Base-by-base conservation (phyloP, 2,113 vertebrate genomes). In the Tauraco erythrolophus region DNA sequence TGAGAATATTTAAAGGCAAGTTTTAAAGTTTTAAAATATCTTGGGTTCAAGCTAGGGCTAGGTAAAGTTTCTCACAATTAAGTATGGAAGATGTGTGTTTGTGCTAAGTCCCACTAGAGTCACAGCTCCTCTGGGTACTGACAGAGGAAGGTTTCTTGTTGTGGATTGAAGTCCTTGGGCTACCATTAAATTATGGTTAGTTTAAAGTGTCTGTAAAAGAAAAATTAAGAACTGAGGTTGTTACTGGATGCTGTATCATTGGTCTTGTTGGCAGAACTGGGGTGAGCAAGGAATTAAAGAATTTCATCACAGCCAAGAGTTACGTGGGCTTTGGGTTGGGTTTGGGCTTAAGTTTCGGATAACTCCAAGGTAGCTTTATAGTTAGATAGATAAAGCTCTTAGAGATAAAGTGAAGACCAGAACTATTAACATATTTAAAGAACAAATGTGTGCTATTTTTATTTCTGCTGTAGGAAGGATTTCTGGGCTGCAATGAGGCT, bases 361-460 rank as follows among this genome's bases (percentile, higher is more conserved):
- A 57, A 48, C 39, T 87, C 14, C 27, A 76, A 48, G 8, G 17
- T 51, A 75, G 10, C 53, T 79, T 61, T 85, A 64, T 35, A 88
- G 35, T 76, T 82, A 53, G 33, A 21, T 8, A 90, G 86, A 57
- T 84, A 82, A 95, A 89, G 30, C 39, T 72, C 61, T 79, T 68
- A 64, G 69, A 94, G 94, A 88, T 96, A 92, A 95, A 89, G 19
- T 45, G 57, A 88, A 79, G 61, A 89, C 9, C 17, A 79, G 69
- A 91, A 79, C 4, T 30, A 88, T 57, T 85, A 71, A 33, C 45
- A 37, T 45, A 66, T 53, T 64, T 76, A 69, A 95, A 93, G 65
- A 94, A 69, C 69, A 95, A 95, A 75, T 57, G 57, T 5, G 4
- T 25, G 21, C 7, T 79, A 11, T 1, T 84, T 92, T 69, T 53